Evolutionary conservation across 1,140 invertebrate genomes (phyloP).

Genomic region (Macrotrachela quadricornifera): DNA sequence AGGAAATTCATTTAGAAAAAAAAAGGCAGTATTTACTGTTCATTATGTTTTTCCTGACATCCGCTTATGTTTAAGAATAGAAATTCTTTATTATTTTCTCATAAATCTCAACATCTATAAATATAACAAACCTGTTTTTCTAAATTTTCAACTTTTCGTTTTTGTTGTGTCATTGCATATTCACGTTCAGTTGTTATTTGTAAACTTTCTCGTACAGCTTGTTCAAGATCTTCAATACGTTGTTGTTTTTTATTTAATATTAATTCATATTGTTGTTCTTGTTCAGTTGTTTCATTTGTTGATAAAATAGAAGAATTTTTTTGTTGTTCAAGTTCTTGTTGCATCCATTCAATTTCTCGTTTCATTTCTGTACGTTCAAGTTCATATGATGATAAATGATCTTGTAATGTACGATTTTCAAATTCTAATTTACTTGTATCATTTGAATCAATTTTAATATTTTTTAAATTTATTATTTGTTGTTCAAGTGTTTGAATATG

Average conservation of each 20-base stretch:
- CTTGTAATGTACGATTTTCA: too few species aligned
- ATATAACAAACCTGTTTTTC: conserved; percentile 21
- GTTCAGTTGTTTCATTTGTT: too few species aligned
- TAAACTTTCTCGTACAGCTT: conserved; percentile 43
- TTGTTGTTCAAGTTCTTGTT: too few species aligned
- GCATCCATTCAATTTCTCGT: too few species aligned
- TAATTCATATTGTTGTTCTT: conserved; percentile 13
- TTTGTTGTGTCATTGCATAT: conserved; percentile 31
- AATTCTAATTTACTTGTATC: too few species aligned
- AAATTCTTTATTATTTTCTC: neutral
- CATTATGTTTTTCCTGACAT: neutral
- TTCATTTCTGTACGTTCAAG: too few species aligned
- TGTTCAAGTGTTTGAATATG: too few species aligned
- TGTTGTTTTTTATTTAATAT: neutral
- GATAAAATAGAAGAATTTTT: too few species aligned
- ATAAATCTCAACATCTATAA: too few species aligned
- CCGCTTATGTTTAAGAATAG: neutral
- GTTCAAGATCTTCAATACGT: conserved; percentile 54
- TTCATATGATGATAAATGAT: too few species aligned
- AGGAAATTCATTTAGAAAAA: neutral
- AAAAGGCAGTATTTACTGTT: neutral
- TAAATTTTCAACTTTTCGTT: conserved; percentile 23
- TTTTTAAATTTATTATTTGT: too few species aligned
- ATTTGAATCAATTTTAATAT: too few species aligned
- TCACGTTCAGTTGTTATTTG: conserved; percentile 36